phyloP scores from a whole-genome alignment of 2,888 invertebrate genomes.

The Agrenia bidenticulata region DNA sequence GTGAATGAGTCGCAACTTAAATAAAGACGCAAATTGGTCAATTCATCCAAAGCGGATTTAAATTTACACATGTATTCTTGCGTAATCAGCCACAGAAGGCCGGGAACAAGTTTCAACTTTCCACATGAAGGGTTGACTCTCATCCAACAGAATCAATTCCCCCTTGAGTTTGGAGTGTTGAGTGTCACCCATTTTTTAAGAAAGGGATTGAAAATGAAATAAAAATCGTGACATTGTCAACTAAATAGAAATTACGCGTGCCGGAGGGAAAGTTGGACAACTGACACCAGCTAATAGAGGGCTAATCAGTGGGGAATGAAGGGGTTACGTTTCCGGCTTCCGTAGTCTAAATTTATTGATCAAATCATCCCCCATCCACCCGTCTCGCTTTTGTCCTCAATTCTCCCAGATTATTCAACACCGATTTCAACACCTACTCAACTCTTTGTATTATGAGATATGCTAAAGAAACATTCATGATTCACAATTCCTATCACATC shows the following conservation, averaged over 20 bases:
- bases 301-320: constrained; percentile 20
- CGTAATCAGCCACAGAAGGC: constrained; percentile 15
- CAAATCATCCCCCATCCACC: constrained; percentile 2
- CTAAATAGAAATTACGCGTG: constrained; percentile 42
- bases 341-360: not conserved
- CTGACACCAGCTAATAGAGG: constrained; percentile 48
- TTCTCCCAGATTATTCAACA: not conserved
- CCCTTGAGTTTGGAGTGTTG: not conserved
- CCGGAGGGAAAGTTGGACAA: constrained; percentile 37
- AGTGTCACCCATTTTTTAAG: not conserved
- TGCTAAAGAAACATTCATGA: too few species aligned
- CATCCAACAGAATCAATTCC: constrained; percentile 10
- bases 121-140: constrained; percentile 19
- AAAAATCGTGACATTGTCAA: not conserved
- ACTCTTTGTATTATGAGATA: too few species aligned
- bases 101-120: not conserved
- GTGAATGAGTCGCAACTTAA: not conserved
- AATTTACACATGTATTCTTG: constrained; percentile 25
- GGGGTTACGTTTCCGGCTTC: constrained; percentile 21
- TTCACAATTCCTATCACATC: too few species aligned
- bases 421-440: not conserved
- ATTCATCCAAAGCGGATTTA: constrained; percentile 20
- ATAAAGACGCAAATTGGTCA: constrained; percentile 15
- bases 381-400: too few species aligned
- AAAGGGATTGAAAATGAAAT: constrained; percentile 7